Evolutionary conservation across 2,888 invertebrate genomes (phyloP).

Genomic region (Calliscelio sp.): DNA sequence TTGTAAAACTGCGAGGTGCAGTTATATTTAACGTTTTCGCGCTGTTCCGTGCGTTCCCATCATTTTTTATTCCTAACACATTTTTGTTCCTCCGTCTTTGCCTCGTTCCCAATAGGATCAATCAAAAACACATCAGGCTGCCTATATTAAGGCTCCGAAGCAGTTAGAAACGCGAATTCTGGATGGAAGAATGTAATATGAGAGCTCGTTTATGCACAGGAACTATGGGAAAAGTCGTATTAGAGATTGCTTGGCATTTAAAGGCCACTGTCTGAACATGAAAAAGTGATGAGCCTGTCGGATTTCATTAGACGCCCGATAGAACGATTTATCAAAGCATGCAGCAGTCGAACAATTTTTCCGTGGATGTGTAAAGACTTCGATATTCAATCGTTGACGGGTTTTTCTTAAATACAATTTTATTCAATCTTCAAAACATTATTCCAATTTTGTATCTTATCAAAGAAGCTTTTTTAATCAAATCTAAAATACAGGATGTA

Average conservation of each 20-base stretch:
- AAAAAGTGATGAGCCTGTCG: constrained; percentile 55
- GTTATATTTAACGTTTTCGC: constrained; percentile 52
- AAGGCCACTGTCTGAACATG: constrained; percentile 40
- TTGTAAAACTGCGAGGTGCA: constrained; percentile 46
- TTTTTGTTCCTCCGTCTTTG: constrained; percentile 70
- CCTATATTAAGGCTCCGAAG: constrained; percentile 72
- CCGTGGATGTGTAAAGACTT: no score
- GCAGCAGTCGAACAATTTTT: no score
- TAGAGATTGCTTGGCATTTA: constrained; percentile 61
- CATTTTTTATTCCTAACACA: constrained; percentile 62
- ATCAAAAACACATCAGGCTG: constrained; percentile 80
- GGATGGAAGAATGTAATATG: constrained; percentile 81
- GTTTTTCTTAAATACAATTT: no score
- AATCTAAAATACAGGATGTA: no score
- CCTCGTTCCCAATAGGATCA: constrained; percentile 76
- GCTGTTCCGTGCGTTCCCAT: constrained; percentile 61
- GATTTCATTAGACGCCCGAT: constrained; percentile 39
- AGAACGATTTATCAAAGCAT: constrained; percentile 7
- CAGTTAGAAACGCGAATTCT: constrained; percentile 70
- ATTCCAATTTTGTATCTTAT: no score
- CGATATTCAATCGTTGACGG: no score
- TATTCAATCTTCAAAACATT: no score
- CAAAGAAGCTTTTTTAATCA: no score
- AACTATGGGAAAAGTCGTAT: constrained; percentile 64
- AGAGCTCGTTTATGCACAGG: constrained; percentile 79